phyloP scores from a whole-genome alignment of 2,113 vertebrate genomes.

The Glaucomys volans region DNA sequence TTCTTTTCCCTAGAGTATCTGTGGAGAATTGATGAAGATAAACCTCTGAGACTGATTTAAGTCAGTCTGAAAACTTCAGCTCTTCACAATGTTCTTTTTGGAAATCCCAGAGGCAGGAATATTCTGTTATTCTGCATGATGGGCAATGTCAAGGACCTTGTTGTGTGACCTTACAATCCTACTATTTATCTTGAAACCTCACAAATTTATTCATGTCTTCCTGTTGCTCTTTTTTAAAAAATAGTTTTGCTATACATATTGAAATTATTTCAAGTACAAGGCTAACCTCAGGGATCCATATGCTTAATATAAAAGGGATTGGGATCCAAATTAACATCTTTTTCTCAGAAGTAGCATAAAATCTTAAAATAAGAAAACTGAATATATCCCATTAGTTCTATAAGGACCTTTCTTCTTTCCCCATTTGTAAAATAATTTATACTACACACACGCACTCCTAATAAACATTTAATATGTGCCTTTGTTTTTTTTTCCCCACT shows the following conservation, averaged over 20 bases:
- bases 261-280: constrained; percentile 16
- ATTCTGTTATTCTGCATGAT: neutral
- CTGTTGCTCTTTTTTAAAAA: neutral
- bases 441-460: neutral
- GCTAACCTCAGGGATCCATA: neutral
- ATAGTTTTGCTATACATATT: neutral
- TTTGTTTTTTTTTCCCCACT: constrained; percentile 18
- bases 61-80: neutral
- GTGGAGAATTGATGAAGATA: neutral
- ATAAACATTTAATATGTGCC: constrained; percentile 74
- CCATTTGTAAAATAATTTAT: constrained; percentile 68
- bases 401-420: constrained; percentile 53
- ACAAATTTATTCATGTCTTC: constrained; percentile 27
- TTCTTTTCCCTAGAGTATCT: neutral
- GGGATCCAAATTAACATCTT: neutral
- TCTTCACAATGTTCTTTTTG: neutral
- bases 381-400: neutral
- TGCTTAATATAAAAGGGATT: constrained; percentile 58
- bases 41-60: neutral
- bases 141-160: neutral
- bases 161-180: neutral
- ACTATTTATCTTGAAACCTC: neutral
- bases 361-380: constrained; percentile 41
- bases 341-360: neutral
- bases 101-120: neutral